Evolutionary conservation across 92 coral and sea anemone genomes (phyloP), one percentile per base, ranked within the genome.

Genomic region (Heteractis magnifica): DNA sequence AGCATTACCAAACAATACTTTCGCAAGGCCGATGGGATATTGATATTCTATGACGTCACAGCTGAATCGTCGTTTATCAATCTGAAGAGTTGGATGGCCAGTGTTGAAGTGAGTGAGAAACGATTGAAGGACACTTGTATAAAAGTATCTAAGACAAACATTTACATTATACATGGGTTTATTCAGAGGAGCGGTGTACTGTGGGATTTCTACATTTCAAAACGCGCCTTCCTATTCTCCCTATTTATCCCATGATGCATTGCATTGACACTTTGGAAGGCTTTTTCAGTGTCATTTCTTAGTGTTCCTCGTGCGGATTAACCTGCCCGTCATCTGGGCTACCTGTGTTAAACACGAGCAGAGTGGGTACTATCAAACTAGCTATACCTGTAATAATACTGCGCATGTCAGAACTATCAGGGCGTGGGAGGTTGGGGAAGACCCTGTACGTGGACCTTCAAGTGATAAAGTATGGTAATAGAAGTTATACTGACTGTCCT

Each of bases 1-100:
- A 95, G 98, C 86, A 95, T 95, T 49, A 94, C 98, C 2, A 95
- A 95, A 51, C 97, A 94, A 70, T 95, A 95, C 82, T 95, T 95
- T 84, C 92, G 98, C 52, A 95, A 89, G 82, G 98, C 97, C 1
- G 98, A 95, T 81, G 98, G 98, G 7, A 92, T 95, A 16, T 90
- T 95, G 18, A 87, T 95, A 16, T 92, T 95, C 86, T 95, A 94
- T 89, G 98, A 95, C 86, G 98, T 95, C 84, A 95, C 98, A 72
- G 91, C 90, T 85, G 98, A 93, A 78, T 83, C 98, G 16, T 95
- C 98, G 14, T 95, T 90, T 75, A 81, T 94, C 52, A 92, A 95
- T 65, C 91, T 95, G 78, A 92, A 94, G 60, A 92, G 94, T 78
- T 95, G 98, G 98, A 95, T 95, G 98, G 72, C 85, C 50, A 95